Conservation (phyloP, 1,140 invertebrate species). For the Drosophila leontia region DNA sequence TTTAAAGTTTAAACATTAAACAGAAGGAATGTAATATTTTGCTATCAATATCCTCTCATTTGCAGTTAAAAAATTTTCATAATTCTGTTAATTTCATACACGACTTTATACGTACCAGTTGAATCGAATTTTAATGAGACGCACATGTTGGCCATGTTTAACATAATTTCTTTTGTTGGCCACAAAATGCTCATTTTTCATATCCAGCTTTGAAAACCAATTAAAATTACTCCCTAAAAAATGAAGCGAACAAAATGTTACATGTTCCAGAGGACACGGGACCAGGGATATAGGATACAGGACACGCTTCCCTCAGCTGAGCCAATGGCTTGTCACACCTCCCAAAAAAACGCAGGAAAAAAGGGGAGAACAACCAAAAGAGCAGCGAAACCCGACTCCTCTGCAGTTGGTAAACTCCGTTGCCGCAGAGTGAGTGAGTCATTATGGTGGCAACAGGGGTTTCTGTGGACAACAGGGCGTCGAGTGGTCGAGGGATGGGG, state of each 20-base stretch:
- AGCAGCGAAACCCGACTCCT: constrained; percentile 40
- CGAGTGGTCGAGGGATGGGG: constrained; percentile 4
- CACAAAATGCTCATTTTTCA: constrained; percentile 33
- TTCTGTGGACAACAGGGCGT: constrained; percentile 19
- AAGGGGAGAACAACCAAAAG: constrained; percentile 5
- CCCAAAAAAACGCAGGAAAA: constrained; percentile 2
- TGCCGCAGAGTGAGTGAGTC: constrained; percentile 49
- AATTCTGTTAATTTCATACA: constrained; percentile 7
- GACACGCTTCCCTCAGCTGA: constrained; percentile 38
- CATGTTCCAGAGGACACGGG: constrained; percentile 31
- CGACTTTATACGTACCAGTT: background rate
- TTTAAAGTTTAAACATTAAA: background rate
- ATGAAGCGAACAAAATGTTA: constrained; percentile 4
- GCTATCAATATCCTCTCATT: background rate
- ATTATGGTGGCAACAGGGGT: constrained; percentile 41
- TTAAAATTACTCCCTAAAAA: constrained; percentile 31
- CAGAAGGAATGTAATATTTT: background rate
- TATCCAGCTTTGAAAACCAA: constrained; percentile 42
- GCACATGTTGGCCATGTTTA: constrained; percentile 9
- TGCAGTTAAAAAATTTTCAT: background rate
- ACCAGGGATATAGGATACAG: constrained; percentile 23
- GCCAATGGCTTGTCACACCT: constrained; percentile 48
- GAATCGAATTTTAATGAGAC: constrained; percentile 33
- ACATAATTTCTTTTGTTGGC: constrained; percentile 38
- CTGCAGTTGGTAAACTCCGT: constrained; percentile 35